Percentiles rank a stretch among this genome's conserved stretches.
Evolutionary conservation across 2,888 invertebrate genomes (phyloP).

Genomic region (Caenorhabditis auriculariae): DNA sequence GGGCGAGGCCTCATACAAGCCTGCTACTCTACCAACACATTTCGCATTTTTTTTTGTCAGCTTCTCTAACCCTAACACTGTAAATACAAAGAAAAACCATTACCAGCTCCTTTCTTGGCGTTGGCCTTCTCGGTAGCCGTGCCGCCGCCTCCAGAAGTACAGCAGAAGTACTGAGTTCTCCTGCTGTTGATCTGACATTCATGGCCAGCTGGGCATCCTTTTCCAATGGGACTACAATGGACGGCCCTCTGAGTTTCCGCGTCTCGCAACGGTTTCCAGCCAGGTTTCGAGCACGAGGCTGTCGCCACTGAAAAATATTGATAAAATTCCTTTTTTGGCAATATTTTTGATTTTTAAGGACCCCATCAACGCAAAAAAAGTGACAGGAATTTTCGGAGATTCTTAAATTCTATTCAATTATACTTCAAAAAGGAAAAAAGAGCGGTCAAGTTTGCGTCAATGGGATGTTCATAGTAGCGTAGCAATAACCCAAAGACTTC

Average conservation of each 20-base stretch:
- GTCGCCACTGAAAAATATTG: constrained; percentile 13
- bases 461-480: too few species aligned
- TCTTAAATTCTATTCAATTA: too few species aligned
- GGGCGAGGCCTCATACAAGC: too few species aligned
- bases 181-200: constrained; percentile 43
- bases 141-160: constrained; percentile 10
- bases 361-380: too few species aligned
- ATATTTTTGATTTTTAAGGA: too few species aligned
- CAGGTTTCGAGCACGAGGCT: constrained; percentile 36
- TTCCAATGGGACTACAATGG: constrained; percentile 35
- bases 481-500: too few species aligned
- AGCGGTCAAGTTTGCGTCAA: too few species aligned
- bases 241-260: constrained; percentile 31
- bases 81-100: background rate
- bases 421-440: too few species aligned
- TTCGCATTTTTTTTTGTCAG: too few species aligned
- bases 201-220: constrained; percentile 28
- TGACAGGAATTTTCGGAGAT: too few species aligned
- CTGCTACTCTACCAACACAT: too few species aligned
- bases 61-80: too few species aligned
- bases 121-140: background rate
- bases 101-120: background rate
- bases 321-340: background rate
- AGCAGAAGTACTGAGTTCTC: constrained; percentile 49
- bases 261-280: constrained; percentile 31